Evolutionary conservation across 2,888 invertebrate species (phyloP).

Genomic region (Lumbricus terrestris): DNA sequence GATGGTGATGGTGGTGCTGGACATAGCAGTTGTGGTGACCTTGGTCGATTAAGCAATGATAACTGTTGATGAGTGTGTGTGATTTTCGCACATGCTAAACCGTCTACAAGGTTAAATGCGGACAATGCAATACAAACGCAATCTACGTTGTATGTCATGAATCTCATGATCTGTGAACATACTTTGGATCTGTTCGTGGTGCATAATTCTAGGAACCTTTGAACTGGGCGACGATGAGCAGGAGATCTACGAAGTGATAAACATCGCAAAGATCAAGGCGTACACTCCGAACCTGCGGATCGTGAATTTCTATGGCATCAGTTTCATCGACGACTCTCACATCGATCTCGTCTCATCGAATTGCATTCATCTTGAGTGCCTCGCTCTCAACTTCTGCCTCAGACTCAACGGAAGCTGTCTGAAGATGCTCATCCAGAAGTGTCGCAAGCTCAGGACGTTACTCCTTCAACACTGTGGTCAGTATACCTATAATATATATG

Average conservation of each 20-base stretch:
- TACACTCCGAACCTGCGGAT: slow-evolving; percentile 31
- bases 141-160: too few relatives aligned
- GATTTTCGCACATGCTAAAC: too few relatives aligned
- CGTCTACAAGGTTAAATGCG: too few relatives aligned
- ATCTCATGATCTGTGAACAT: background rate
- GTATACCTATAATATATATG: too few relatives aligned
- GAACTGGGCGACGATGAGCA: slow-evolving; percentile 79
- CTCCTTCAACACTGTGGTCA: slow-evolving; percentile 85
- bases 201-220: slow-evolving; percentile 54
- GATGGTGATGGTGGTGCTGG: background rate
- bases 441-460: slow-evolving; percentile 76
- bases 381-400: slow-evolving; percentile 94
- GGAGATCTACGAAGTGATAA: slow-evolving; percentile 79
- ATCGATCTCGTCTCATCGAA: slow-evolving; percentile 88
- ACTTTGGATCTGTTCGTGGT: background rate
- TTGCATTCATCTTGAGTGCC: slow-evolving; percentile 91
- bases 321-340: slow-evolving; percentile 96
- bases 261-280: slow-evolving; percentile 90
- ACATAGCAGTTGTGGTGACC: too few relatives aligned
- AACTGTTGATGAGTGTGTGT: too few relatives aligned
- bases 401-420: slow-evolving; percentile 91
- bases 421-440: slow-evolving; percentile 35
- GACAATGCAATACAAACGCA: too few relatives aligned
- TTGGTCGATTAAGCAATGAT: background rate
- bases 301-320: slow-evolving; percentile 96